phyloP scores from a whole-genome alignment of 2,113 vertebrate genomes.

The Pristiophorus japonicus region DNA sequence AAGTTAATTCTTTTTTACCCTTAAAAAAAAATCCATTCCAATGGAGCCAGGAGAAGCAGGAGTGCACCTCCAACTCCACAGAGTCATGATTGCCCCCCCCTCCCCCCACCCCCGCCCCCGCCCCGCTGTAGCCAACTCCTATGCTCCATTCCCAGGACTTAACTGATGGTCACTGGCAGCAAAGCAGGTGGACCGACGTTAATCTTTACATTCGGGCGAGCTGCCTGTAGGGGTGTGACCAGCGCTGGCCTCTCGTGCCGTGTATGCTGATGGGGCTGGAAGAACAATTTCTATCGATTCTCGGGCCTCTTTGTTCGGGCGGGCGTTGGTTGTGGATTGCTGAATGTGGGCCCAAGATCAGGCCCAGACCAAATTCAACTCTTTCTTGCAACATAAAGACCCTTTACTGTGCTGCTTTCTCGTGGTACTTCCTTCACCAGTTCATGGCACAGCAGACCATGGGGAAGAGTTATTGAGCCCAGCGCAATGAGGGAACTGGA shows the following conservation, averaged over 20 bases:
- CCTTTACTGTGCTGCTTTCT: background rate
- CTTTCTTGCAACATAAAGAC: background rate
- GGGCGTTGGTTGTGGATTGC: background rate
- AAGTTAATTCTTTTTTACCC: background rate
- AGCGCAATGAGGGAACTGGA: background rate
- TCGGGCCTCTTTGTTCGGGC: background rate
- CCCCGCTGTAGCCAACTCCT: background rate
- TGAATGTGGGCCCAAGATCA: no score
- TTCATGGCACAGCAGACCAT: background rate
- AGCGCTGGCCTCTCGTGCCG: no score
- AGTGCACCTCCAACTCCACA: background rate
- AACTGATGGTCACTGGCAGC: background rate
- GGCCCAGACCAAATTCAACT: background rate
- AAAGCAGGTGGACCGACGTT: background rate
- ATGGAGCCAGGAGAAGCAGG: background rate
- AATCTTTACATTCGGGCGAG: background rate
- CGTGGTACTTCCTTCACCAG: background rate
- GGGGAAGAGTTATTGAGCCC: background rate
- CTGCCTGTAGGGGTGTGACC: background rate
- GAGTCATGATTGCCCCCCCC: background rate
- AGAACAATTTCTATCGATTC: background rate
- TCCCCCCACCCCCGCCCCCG: background rate
- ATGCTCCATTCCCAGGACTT: background rate
- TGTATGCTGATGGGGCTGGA: no score
- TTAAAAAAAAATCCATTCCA: background rate